Evolutionary conservation across 2,113 vertebrate genomes (phyloP), one percentile per base, ranked within the genome.

Genomic region (Alouatta palliata): DNA sequence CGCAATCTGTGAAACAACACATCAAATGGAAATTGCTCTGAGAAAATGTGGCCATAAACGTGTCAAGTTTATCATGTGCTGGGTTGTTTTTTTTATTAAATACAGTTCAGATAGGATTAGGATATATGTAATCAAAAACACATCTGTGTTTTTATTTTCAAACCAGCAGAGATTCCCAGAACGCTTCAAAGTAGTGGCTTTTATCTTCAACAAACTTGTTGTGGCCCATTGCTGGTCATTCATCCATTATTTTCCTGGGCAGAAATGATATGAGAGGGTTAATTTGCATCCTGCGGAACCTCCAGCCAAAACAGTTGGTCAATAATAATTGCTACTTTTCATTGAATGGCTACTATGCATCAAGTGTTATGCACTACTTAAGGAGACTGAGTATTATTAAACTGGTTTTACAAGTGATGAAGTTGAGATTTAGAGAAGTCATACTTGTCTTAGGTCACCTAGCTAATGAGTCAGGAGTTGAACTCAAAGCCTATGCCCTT

Each of bases 1-100:
- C 71, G 40, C 64, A 79, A 85, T 82, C 97, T 95, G 93, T 96
- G 96, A 98, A 98, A 97, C 91, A 95, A 93, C 90, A 97, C 89
- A 97, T 97, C 91, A 79, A 97, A 95, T 97, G 97, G 98, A 98
- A 98, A 98, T 97, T 93, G 95, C 75, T 97, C 92, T 87, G 93
- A 97, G 96, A 98, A 97, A 96, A 98, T 97, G 81, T 3, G 49
- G 96, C 85, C 97, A 96, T 97, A 98, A 98, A 97, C 0, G 79
- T 98, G 97, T 97, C 97, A 98, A 47, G 77, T 95, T 97, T 94
- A 93, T 98, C 94, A 87, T 73, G 87, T 83, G 89, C 84, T 86
- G 79, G 37, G 76, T 89, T 97, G 40, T 97, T 96, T 97, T 97
- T 88, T 58, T 97, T 95, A n/a, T 97, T 97, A 87, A 98, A 95